These are phyloP conservation scores for Pristiophorus japonicus DNA, from an alignment of 2,113 vertebrate species.

Conservation along the genomic window DNA sequence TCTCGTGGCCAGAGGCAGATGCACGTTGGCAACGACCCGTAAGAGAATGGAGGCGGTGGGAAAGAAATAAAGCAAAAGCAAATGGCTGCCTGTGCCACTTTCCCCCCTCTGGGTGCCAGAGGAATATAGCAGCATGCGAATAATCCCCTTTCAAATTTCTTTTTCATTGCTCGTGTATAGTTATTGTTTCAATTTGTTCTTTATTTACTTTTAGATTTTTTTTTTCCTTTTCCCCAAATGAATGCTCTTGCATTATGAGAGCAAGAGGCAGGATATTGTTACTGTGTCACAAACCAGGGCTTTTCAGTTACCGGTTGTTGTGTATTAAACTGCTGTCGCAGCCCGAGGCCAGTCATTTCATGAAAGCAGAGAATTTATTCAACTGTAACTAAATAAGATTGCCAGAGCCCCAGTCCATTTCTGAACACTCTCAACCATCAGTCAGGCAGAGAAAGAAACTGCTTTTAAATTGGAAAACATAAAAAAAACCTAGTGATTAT, in stretches of 20 bases:
- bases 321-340: conserved; percentile 29
- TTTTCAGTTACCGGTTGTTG: conserved; percentile 33
- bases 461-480: conserved; percentile 34
- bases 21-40: no score
- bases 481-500: background rate
- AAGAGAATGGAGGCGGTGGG: background rate
- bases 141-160: background rate
- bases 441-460: conserved; percentile 32
- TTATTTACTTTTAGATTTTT: background rate
- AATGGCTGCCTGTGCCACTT: background rate
- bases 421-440: conserved; percentile 20
- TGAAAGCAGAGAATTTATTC: conserved; percentile 36
- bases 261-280: conserved; percentile 27
- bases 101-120: background rate
- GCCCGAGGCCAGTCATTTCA: conserved; percentile 31
- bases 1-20: background rate
- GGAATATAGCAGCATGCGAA: background rate
- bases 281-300: conserved; percentile 32
- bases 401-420: conserved; percentile 35
- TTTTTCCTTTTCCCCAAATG: background rate
- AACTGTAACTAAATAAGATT: conserved; percentile 38
- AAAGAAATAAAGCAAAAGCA: background rate
- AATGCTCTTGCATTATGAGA: conserved; percentile 13
- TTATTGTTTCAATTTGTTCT: conserved; percentile 24
- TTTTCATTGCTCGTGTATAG: background rate